Conservation (phyloP, 1,140 invertebrate genomes). For the Neuroterus valhalla region DNA sequence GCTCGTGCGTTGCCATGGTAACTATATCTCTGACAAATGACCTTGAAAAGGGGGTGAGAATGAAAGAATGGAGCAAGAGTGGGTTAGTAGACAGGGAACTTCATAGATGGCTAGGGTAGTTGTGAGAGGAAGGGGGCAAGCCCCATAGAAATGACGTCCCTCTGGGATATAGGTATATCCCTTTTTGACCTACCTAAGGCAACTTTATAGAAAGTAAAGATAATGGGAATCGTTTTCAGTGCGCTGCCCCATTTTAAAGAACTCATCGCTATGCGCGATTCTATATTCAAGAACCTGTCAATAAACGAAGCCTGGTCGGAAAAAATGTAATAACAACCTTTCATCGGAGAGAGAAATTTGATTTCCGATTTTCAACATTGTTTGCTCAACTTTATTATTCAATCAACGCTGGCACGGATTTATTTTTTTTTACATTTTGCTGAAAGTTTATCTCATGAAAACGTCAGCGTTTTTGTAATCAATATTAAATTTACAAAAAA, state of each 20-base stretch:
- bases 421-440: too few relatives aligned
- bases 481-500: too few relatives aligned
- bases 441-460: too few relatives aligned
- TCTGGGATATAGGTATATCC: slow-evolving; percentile 39
- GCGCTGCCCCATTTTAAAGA: neutral
- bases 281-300: neutral
- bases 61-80: slow-evolving; percentile 39
- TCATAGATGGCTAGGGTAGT: neutral
- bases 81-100: slow-evolving; percentile 14
- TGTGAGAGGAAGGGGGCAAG: slow-evolving; percentile 46
- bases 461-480: too few relatives aligned
- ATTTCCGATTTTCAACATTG: too few relatives aligned
- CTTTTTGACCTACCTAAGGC: slow-evolving; percentile 28
- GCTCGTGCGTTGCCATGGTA: slow-evolving; percentile 63
- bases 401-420: too few relatives aligned
- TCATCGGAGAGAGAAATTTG: too few relatives aligned
- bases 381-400: too few relatives aligned
- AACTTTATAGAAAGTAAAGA: slow-evolving; percentile 40
- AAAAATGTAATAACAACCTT: too few relatives aligned
- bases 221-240: slow-evolving; percentile 34
- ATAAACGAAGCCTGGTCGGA: too few relatives aligned
- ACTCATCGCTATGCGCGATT: neutral
- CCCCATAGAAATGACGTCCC: slow-evolving; percentile 44
- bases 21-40: slow-evolving; percentile 62
- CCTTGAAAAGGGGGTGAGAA: slow-evolving; percentile 59